A percentile compares a stretch with the other conserved stretches of the same genome.
Evolutionary conservation across 2,888 invertebrate species (phyloP).

Genomic region (Julus scanicus): DNA sequence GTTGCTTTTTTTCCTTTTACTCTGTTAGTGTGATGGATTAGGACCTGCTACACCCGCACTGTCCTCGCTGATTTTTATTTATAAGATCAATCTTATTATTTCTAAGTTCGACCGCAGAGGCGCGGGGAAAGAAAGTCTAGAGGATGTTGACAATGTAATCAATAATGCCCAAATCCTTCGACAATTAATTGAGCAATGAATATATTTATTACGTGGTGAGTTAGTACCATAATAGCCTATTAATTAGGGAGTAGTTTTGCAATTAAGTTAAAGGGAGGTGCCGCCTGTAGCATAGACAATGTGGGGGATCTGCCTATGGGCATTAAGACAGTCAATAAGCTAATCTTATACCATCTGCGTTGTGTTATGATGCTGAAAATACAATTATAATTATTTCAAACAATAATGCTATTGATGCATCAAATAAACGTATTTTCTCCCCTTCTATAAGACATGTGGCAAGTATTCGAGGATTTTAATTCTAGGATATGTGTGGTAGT

Average conservation of each 20-base stretch:
- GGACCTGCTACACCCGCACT: neutral
- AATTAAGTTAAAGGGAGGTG: neutral
- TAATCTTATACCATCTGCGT: too few species aligned
- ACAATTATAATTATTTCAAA: too few species aligned
- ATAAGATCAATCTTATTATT: slow-evolving; percentile 22
- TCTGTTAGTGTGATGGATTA: slow-evolving; percentile 24
- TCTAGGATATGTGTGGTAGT: too few species aligned
- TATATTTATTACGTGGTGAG: neutral
- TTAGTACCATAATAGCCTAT: neutral
- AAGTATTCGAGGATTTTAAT: too few species aligned
- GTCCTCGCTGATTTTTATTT: neutral
- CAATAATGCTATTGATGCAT: too few species aligned
- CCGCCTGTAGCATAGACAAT: neutral
- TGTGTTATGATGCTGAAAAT: too few species aligned
- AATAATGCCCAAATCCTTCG: neutral
- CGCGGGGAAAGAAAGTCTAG: neutral
- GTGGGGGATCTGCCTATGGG: neutral
- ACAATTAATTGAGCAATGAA: slow-evolving; percentile 20
- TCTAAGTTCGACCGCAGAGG: neutral
- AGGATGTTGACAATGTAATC: neutral
- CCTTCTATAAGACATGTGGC: too few species aligned
- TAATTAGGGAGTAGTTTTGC: neutral
- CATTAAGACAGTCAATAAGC: too few species aligned
- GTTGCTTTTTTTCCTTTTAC: neutral
- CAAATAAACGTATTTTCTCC: too few species aligned